Evolutionary conservation across 92 coral and sea anemone genomes (phyloP).

Genomic region (Desmophyllum pertusum): DNA sequence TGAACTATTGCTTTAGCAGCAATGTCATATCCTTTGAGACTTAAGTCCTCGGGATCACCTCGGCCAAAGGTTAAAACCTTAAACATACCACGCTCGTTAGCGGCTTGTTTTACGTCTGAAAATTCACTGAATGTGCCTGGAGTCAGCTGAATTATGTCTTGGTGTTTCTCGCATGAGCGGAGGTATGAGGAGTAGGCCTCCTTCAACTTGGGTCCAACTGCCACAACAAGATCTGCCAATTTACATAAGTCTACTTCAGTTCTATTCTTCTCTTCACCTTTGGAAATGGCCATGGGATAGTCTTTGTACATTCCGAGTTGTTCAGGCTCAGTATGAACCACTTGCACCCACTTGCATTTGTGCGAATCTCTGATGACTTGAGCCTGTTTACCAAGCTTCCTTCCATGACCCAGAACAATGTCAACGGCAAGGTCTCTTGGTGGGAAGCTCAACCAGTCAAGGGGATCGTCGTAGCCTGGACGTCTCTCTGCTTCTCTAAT

Average conservation of each 20-base stretch:
- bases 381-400: constrained; percentile 6
- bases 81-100: neutral
- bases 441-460: neutral
- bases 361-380: neutral
- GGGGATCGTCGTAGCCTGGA: neutral
- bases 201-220: constrained; percentile 32
- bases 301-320: constrained; percentile 1
- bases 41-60: constrained; percentile 25
- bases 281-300: constrained; percentile 3
- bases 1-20: constrained; percentile 33
- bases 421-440: constrained; percentile 11
- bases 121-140: neutral
- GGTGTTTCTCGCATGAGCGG: neutral
- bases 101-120: neutral
- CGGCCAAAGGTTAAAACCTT: constrained; percentile 13
- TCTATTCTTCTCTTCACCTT: constrained; percentile 8
- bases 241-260: constrained; percentile 26
- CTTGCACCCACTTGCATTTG: constrained; percentile 8
- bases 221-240: constrained; percentile 26
- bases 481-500: neutral
- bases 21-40: constrained; percentile 31
- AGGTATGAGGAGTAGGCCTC: neutral
- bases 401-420: constrained; percentile 1
- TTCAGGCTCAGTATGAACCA: constrained; percentile 15
- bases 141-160: neutral